Conservation (phyloP, 1,140 invertebrate genomes). For the Drusus annulatus region DNA sequence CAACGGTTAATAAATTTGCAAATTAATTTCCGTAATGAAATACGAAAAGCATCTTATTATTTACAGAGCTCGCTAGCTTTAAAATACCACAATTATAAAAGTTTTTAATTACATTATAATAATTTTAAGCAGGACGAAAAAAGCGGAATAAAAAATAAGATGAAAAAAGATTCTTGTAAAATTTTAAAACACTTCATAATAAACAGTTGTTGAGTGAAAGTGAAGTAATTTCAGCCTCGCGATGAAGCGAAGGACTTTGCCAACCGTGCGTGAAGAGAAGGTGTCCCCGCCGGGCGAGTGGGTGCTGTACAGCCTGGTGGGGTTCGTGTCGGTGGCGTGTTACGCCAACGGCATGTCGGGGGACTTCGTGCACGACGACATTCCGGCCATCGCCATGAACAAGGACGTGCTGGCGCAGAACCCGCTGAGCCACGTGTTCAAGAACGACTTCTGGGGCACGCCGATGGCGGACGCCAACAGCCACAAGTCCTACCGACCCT, state of each 20-base stretch:
- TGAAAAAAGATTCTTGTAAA: background rate
- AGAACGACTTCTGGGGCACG: constrained; percentile 94
- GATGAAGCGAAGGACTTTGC: constrained; percentile 66
- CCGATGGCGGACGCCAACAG: constrained; percentile 87
- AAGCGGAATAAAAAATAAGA: background rate
- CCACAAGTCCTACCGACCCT: constrained; percentile 88
- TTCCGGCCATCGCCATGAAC: constrained; percentile 89
- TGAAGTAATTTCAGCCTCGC: background rate
- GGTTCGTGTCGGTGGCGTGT: constrained; percentile 77
- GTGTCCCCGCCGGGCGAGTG: constrained; percentile 65
- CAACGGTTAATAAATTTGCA: too few species aligned
- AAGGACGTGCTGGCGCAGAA: constrained; percentile 84
- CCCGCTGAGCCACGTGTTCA: constrained; percentile 77
- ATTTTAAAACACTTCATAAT: too few species aligned
- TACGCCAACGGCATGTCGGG: constrained; percentile 87
- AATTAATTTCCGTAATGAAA: too few species aligned
- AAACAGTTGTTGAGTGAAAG: too few species aligned
- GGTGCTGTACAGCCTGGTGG: constrained; percentile 74
- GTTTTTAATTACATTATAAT: constrained; percentile 16
- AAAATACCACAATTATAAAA: too few species aligned
- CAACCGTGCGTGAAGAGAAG: constrained; percentile 66
- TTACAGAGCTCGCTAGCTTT: too few species aligned
- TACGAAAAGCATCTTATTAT: too few species aligned
- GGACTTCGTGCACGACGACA: constrained; percentile 93
- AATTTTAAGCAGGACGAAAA: background rate